Percentiles rank a stretch among this genome's conserved stretches.
phyloP scores from a whole-genome alignment of 2,113 vertebrate genomes.

The Eupsittula cactorum region DNA sequence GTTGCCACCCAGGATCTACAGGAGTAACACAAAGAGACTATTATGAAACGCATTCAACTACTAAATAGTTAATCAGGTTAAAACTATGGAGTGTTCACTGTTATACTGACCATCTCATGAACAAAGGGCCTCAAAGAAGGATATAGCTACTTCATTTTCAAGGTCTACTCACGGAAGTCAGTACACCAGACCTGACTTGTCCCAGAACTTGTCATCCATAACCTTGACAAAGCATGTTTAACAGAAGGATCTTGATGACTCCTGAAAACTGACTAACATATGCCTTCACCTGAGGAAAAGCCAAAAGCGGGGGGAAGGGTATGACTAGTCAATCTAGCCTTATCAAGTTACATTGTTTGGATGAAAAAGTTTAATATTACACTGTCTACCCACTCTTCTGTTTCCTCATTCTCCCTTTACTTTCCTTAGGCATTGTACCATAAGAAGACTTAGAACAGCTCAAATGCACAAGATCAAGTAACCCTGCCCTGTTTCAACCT shows the following conservation, averaged over 20 bases:
- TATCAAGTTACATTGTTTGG: conserved; percentile 21
- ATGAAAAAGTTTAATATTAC: conserved; percentile 24
- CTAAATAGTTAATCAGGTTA: not conserved
- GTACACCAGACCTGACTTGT: not conserved
- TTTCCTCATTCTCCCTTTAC: not conserved
- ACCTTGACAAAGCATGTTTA: not conserved
- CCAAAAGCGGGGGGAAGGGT: not conserved
- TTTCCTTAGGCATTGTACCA: not conserved
- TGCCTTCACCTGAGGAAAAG: not conserved
- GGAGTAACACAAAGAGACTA: not conserved
- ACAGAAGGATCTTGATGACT: not conserved
- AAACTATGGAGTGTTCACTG: not conserved
- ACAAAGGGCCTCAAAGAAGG: not conserved
- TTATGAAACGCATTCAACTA: not conserved
- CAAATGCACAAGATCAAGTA: not conserved
- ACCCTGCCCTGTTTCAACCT: not conserved
- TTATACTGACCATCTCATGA: not conserved
- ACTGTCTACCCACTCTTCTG: not conserved
- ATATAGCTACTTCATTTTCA: not conserved
- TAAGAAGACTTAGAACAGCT: not conserved
- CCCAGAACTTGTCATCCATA: not conserved
- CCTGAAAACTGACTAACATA: not conserved
- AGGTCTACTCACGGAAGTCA: not conserved
- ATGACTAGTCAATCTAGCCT: not conserved
- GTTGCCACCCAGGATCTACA: not conserved